Evolutionary conservation across 2,113 vertebrate genomes (phyloP).

Genomic region (Amphiprion ocellaris): DNA sequence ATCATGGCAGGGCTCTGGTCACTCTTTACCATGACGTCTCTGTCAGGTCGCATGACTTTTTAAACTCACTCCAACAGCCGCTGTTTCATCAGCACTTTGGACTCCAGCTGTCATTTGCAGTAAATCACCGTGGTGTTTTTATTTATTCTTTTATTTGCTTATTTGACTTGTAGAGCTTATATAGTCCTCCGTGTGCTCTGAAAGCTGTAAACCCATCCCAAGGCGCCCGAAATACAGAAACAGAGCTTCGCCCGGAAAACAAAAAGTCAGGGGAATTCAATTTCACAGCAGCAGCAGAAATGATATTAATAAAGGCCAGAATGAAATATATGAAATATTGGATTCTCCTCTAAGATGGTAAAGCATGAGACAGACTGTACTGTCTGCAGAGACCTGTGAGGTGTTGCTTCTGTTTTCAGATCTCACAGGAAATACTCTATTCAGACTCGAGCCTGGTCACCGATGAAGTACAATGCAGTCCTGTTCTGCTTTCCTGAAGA

Average conservation of each 20-base stretch:
- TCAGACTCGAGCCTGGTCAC: constrained; percentile 32
- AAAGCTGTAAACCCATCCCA: constrained; percentile 7
- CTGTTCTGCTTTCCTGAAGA: constrained; percentile 67
- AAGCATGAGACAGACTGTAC: not conserved
- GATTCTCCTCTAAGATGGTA: constrained; percentile 10
- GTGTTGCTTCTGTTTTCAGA: constrained; percentile 47
- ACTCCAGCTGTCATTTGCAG: constrained; percentile 21
- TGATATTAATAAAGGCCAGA: constrained; percentile 11
- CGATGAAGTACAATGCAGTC: constrained; percentile 58
- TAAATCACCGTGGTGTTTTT: constrained; percentile 45
- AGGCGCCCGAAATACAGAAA: not conserved
- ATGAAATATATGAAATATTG: constrained; percentile 10
- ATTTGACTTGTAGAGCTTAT: constrained; percentile 26
- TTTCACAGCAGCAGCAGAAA: constrained; percentile 26
- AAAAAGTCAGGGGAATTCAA: constrained; percentile 5
- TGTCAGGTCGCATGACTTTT: constrained; percentile 41
- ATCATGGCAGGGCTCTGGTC: constrained; percentile 40
- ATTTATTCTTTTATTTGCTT: constrained; percentile 46
- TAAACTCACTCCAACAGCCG: constrained; percentile 51
- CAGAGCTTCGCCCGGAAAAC: constrained; percentile 6
- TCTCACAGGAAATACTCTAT: constrained; percentile 57
- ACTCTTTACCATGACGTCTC: constrained; percentile 43
- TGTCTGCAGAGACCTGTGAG: constrained; percentile 23
- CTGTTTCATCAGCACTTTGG: constrained; percentile 47
- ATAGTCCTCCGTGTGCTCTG: not conserved